phyloP scores from a whole-genome alignment of 2,888 invertebrate species.

The Drosophila kuntzei region DNA sequence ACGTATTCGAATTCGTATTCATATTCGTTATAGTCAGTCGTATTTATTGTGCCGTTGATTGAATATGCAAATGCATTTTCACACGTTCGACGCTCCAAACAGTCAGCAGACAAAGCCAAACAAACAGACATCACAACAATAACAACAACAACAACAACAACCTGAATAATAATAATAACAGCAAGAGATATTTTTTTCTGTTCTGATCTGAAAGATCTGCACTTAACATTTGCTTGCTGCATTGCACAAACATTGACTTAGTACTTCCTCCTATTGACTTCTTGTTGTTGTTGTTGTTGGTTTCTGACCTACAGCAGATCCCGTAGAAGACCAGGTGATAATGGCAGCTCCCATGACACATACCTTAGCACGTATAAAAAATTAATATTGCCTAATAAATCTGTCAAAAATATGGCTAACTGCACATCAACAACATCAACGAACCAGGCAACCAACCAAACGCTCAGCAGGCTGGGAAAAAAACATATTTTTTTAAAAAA shows the following conservation, averaged over 20 bases:
- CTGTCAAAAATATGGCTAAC: conserved; percentile 77
- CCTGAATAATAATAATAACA: background rate
- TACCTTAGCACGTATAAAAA: conserved; percentile 49
- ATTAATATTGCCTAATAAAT: conserved; percentile 80
- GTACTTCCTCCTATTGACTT: conserved; percentile 13
- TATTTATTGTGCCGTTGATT: conserved; percentile 82
- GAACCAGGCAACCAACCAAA: conserved; percentile 25
- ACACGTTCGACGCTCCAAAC: conserved; percentile 70
- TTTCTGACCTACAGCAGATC: conserved; percentile 67
- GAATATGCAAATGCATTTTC: conserved; percentile 84
- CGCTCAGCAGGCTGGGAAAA: conserved; percentile 34
- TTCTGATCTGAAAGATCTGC: conserved; percentile 10
- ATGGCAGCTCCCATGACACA: conserved; percentile 62
- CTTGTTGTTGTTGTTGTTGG: background rate
- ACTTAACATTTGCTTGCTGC: conserved; percentile 11
- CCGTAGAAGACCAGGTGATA: conserved; percentile 55
- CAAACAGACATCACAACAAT: conserved; percentile 16
- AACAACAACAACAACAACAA: conserved; percentile 4
- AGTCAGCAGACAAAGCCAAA: conserved; percentile 60
- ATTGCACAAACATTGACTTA: conserved; percentile 30
- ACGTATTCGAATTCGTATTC: conserved; percentile 29
- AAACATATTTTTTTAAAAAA: conserved; percentile 21
- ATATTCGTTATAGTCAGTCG: conserved; percentile 35
- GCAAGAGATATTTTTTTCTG: conserved; percentile 1
- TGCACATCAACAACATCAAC: conserved; percentile 52